Evolutionary conservation across 2,113 vertebrate species (phyloP), one percentile per base, ranked within the genome.

Genomic region (Hippocampus zosterae): DNA sequence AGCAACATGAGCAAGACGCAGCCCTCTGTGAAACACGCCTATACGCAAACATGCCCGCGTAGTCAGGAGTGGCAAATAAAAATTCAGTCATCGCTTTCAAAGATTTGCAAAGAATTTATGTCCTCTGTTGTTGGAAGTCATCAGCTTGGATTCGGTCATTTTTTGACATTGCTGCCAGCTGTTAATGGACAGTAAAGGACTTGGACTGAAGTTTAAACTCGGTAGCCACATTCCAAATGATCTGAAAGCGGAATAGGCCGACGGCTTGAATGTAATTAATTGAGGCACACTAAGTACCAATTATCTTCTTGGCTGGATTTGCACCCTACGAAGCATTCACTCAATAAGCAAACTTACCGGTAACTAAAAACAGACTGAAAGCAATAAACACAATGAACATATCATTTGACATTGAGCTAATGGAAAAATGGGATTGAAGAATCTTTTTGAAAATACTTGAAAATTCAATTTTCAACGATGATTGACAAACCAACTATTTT

Each of bases 51-150:
- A 62, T 27, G 21, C 69, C 66, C 27, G 60, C 56, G 68, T 29
- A n/a, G 48, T 5, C 27, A 37, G 7, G 5, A 33, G 27, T 69
- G 56, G 68, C 64, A 75, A 69, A 76, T 27, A 50, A 44, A 59
- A 66, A 73, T 79, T 73, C 21, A 44, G 59, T 44, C 62, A 73
- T 78, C 42, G 44, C 10, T 79, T 78, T 23, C 55, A 27, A 15
- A 25, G 37, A 23, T 42, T 23, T 64, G 21, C 2, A 13, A 25
- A 46, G 15, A 78, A 71, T 72, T 78, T 59, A 69, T 84, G 75
- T 85, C 19, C 13, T 63, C 57, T 72, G 63, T 21, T 2, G 29
- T 76, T 71, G 52, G 52, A 29, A 69, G 69, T 78, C 50, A 74
- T 7, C 40, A 18, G 16, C 75, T 78, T 71, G 0, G 68, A 72